These are phyloP conservation scores for Leptocoma aspasia DNA, from an alignment of 2,113 vertebrate genomes.

Conservation along the genomic window DNA sequence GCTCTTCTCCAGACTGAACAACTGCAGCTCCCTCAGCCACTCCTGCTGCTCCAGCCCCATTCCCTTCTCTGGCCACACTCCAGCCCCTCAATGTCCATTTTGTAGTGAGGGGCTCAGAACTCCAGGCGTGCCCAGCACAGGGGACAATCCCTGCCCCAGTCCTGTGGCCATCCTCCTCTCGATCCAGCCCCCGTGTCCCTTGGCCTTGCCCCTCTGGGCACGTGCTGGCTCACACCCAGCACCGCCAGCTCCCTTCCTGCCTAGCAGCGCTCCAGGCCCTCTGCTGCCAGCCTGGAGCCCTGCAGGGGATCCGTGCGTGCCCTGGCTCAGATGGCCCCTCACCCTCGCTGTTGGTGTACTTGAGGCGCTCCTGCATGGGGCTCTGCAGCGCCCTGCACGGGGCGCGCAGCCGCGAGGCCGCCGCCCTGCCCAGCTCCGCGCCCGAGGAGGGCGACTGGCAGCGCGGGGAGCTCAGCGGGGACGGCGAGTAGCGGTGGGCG, in stretches of 20 bases:
- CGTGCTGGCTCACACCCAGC: no score
- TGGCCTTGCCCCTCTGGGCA: no score
- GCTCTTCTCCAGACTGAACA: not conserved
- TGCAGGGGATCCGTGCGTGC: accelerated
- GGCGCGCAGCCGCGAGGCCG: constrained; percentile 70
- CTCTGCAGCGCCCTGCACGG: constrained; percentile 79
- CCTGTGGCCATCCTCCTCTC: not conserved
- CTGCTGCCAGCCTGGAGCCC: not conserved
- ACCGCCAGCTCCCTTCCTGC: not conserved
- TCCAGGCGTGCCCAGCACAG: not conserved
- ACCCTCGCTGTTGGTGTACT: constrained; percentile 85
- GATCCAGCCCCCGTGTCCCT: accelerated
- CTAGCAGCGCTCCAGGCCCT: no score
- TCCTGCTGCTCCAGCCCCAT: not conserved
- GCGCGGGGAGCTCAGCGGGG: constrained; percentile 84
- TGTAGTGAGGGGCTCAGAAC: not conserved
- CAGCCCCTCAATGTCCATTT: not conserved
- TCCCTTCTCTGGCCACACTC: not conserved
- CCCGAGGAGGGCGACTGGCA: constrained; percentile 83
- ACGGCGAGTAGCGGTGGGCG: constrained; percentile 79
- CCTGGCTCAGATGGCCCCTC: not conserved
- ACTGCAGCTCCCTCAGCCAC: not conserved
- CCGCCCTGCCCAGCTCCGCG: constrained; percentile 61
- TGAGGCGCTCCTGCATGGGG: constrained; percentile 79
- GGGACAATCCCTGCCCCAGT: not conserved